Conservation (phyloP, 2,888 invertebrate genomes). For the Meta bourneti region DNA sequence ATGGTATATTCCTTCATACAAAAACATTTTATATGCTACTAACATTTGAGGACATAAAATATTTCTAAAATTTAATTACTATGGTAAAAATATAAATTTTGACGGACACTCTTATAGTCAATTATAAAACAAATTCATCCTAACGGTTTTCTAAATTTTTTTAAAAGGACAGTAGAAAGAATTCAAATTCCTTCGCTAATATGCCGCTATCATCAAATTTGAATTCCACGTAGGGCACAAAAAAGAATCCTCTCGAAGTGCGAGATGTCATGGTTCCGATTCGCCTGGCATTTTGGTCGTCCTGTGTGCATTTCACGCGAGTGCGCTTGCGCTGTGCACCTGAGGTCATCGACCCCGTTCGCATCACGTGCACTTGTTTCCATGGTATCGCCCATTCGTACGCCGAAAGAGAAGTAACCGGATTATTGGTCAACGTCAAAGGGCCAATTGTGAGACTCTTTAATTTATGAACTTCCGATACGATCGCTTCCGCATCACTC, state of each 20-base stretch:
- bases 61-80: too few relatives aligned
- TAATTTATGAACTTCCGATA: constrained; percentile 35
- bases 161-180: too few relatives aligned
- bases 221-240: background rate
- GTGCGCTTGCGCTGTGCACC: constrained; percentile 46
- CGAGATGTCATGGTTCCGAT: constrained; percentile 3
- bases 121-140: too few relatives aligned
- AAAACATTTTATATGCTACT: too few relatives aligned
- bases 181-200: too few relatives aligned
- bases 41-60: too few relatives aligned
- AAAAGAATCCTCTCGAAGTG: background rate
- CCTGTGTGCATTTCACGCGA: constrained; percentile 19
- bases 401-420: constrained; percentile 36
- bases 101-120: too few relatives aligned
- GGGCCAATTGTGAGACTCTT: constrained; percentile 57
- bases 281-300: constrained; percentile 3
- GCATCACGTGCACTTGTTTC: constrained; percentile 29
- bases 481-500: background rate
- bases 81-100: too few relatives aligned
- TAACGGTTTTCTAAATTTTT: too few relatives aligned
- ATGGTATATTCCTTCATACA: too few relatives aligned
- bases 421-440: constrained; percentile 70
- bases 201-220: background rate
- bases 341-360: constrained; percentile 50
- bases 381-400: constrained; percentile 66